Percentiles rank a stretch among this genome's conserved stretches.
These are phyloP conservation scores for Rhagophthalmus giganteus DNA, from an alignment of 2,888 invertebrate genomes.

Conservation along the genomic window DNA sequence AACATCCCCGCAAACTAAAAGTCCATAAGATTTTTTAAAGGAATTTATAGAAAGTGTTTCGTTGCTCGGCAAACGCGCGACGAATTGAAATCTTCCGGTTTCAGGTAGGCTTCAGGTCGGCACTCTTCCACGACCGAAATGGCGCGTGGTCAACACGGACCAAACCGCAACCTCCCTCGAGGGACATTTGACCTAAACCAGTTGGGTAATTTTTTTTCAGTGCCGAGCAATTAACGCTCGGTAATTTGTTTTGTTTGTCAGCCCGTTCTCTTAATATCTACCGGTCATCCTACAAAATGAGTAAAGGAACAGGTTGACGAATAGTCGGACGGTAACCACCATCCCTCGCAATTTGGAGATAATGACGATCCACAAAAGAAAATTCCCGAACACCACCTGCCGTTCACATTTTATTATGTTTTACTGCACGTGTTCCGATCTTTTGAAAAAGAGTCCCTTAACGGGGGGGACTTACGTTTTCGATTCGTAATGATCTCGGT, in stretches of 20 bases:
- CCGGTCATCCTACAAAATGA: slow-evolving; percentile 27
- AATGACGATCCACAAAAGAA: slow-evolving; percentile 27
- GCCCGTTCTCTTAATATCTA: slow-evolving; percentile 6
- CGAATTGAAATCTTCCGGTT: slow-evolving; percentile 9
- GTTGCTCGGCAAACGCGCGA: too few relatives aligned
- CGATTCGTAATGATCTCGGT: too few relatives aligned
- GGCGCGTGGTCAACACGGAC: slow-evolving; percentile 9
- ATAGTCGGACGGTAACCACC: slow-evolving; percentile 20
- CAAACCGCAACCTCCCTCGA: slow-evolving; percentile 9
- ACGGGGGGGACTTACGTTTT: too few relatives aligned
- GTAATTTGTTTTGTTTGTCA: neutral
- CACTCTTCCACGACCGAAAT: neutral
- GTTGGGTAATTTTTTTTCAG: slow-evolving; percentile 18
- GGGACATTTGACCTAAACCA: slow-evolving; percentile 19
- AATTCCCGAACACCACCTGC: slow-evolving; percentile 30
- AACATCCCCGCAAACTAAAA: too few relatives aligned
- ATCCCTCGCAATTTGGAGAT: slow-evolving; percentile 27
- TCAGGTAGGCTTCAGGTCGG: slow-evolving; percentile 4
- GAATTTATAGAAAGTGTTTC: too few relatives aligned
- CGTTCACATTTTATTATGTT: slow-evolving; percentile 25
- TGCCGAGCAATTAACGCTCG: neutral
- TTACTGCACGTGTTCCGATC: slow-evolving; percentile 30
- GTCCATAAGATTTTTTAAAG: too few relatives aligned
- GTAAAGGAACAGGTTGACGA: slow-evolving; percentile 13
- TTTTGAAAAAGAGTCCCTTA: neutral